Evolutionary conservation across 2,113 vertebrate genomes (phyloP), one percentile per base, ranked within the genome.

Genomic region (Pterocles gutturalis): DNA sequence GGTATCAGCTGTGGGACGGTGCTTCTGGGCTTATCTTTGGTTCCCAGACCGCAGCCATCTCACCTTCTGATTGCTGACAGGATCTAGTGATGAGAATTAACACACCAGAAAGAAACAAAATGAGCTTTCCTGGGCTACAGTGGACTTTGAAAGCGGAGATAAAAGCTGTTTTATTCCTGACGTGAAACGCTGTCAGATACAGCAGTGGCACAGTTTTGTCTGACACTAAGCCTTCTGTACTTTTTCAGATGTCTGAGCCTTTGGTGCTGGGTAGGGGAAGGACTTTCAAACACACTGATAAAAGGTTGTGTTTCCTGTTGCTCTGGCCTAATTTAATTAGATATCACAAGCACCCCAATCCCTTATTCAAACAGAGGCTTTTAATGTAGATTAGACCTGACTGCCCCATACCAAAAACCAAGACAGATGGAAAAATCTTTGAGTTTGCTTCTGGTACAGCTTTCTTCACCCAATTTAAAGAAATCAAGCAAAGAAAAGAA

Each of bases 41-140:
- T 73, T 89, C 89, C 31, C 34, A 82, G 66, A 48, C 22, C 4
- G 2, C n/a, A 62, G 65, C 45, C 61, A 17, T 55, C 64, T 87
- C 0, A 0, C 70, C 57, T 75, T 51, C 66, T 62, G 41, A 77
- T 78, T 61, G 3, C 61, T 61, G 69, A 31, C 43, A 38, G 62
- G 43, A 75, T 71, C 61, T 65, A 41, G 38, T 26, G 78, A 71
- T 70, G 48, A 69, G 49, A 89, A 90, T 86, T 94, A 83, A 61
- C 93, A 93, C 78, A 90, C 72, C 69, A 95, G 72, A 90, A 84
- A 29, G 84, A 88, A 82, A n/a, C 46, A 38, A 83, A 95, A 71
- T 82, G 70, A 90, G 84, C 28, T 93, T 93, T 88, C 15, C 62
- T 57, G 61, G 33, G 54, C 19, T 10, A 8, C 65, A 24, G 26